Percentiles rank a stretch among this genome's conserved stretches.
phyloP scores from a whole-genome alignment of 2,113 vertebrate genomes.

The Sceloporus undulatus region DNA sequence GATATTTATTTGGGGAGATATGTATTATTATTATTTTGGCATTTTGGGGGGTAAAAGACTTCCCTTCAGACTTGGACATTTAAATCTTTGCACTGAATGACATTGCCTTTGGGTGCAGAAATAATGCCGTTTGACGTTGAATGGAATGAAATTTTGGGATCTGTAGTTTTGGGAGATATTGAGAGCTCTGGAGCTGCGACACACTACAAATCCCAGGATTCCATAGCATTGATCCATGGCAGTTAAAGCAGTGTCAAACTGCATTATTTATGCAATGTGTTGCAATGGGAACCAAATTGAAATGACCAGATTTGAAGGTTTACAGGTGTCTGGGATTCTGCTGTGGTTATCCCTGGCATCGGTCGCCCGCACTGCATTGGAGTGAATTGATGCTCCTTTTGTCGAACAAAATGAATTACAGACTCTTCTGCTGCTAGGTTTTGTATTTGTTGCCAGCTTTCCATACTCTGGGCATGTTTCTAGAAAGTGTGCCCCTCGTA shows the following conservation, averaged over 20 bases:
- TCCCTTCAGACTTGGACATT: neutral
- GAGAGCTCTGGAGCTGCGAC: too few species aligned
- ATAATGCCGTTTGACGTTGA: too few species aligned
- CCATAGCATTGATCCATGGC: too few species aligned
- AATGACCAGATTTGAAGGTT: conserved; percentile 44
- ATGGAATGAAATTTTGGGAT: too few species aligned
- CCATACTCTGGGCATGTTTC: conserved; percentile 46
- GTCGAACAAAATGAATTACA: conserved; percentile 78
- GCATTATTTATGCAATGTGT: neutral
- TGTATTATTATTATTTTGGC: neutral
- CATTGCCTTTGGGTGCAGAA: too few species aligned
- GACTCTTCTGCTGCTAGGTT: conserved; percentile 31
- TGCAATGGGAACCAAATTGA: neutral
- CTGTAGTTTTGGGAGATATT: too few species aligned
- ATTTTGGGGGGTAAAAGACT: neutral
- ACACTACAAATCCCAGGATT: too few species aligned
- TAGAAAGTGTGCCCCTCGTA: conserved; percentile 76
- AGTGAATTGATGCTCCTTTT: conserved; percentile 74
- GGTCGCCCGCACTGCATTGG: conserved; percentile 61
- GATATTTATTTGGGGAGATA: neutral
- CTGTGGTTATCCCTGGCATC: conserved; percentile 47
- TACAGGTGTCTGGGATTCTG: conserved; percentile 52
- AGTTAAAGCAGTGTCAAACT: too few species aligned
- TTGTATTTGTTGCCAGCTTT: conserved; percentile 38
- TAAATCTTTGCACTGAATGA: neutral